Evolutionary conservation across 2,113 vertebrate species (phyloP).

Genomic region (Willisornis vidua): DNA sequence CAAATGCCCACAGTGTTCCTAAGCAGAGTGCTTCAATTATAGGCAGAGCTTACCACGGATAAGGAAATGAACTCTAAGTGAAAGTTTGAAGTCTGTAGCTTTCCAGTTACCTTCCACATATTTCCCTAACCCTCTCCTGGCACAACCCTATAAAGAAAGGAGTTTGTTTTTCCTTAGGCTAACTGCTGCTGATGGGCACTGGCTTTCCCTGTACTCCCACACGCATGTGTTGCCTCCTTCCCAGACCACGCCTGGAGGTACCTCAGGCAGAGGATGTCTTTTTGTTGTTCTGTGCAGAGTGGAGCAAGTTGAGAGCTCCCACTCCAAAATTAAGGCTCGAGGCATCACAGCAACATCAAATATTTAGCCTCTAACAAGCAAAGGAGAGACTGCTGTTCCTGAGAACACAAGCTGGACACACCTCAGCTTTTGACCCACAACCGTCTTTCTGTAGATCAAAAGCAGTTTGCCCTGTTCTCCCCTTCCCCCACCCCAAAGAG

Average conservation of each 20-base stretch:
- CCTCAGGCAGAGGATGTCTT: not conserved
- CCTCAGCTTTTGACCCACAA: not conserved
- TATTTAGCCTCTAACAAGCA: not conserved
- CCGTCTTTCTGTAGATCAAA: not conserved
- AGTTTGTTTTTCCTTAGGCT: not conserved
- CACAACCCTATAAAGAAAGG: not conserved
- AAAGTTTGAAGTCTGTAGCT: not conserved
- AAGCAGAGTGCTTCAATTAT: not conserved
- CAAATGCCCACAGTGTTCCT: not conserved
- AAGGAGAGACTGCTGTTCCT: not conserved
- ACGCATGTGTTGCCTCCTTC: fast-evolving
- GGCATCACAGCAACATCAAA: not conserved
- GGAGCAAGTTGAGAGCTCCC: not conserved
- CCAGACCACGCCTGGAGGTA: not conserved
- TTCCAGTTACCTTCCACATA: not conserved
- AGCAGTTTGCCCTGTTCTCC: not conserved
- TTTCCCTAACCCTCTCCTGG: not conserved
- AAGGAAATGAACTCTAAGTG: not conserved
- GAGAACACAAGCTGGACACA: not conserved
- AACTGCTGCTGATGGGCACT: not conserved
- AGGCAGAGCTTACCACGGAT: not conserved
- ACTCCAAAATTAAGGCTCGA: not conserved
- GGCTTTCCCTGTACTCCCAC: not conserved
- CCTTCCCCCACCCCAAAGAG: not conserved
- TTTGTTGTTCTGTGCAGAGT: not conserved